phyloP scores from a whole-genome alignment of 2,113 vertebrate genomes.

The Nipponia nippon region DNA sequence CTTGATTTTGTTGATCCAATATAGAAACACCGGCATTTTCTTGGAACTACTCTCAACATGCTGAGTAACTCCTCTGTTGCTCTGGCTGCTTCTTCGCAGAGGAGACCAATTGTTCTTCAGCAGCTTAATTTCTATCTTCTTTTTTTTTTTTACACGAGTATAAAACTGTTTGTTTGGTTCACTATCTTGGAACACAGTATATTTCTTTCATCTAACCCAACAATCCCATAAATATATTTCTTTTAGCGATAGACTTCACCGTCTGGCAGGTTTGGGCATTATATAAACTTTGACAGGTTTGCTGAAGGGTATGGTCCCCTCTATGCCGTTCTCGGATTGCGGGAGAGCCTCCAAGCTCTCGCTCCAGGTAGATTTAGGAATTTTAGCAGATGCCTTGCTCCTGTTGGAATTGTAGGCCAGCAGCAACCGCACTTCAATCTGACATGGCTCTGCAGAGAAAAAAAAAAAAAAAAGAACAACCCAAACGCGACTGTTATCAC shows the following conservation, averaged over 20 bases:
- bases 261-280: constrained; percentile 92
- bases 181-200: neutral
- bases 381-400: constrained; percentile 60
- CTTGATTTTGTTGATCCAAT: neutral
- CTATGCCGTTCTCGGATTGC: constrained; percentile 76
- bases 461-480: neutral
- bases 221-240: neutral
- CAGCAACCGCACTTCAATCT: constrained; percentile 90
- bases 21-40: neutral
- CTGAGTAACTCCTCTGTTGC: neutral
- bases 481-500: neutral
- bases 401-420: constrained; percentile 87
- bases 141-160: neutral
- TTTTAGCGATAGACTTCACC: constrained; percentile 44
- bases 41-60: neutral
- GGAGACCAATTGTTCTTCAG: neutral
- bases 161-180: neutral
- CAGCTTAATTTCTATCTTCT: neutral
- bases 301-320: constrained; percentile 94
- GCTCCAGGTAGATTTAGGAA: constrained; percentile 75
- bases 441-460: constrained; percentile 84
- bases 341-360: constrained; percentile 79
- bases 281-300: constrained; percentile 93
- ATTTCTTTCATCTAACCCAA: neutral
- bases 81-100: neutral